Evolutionary conservation across 64 coral and sea anemone species (phyloP).

Genomic region (Exaiptasia diaphana): DNA sequence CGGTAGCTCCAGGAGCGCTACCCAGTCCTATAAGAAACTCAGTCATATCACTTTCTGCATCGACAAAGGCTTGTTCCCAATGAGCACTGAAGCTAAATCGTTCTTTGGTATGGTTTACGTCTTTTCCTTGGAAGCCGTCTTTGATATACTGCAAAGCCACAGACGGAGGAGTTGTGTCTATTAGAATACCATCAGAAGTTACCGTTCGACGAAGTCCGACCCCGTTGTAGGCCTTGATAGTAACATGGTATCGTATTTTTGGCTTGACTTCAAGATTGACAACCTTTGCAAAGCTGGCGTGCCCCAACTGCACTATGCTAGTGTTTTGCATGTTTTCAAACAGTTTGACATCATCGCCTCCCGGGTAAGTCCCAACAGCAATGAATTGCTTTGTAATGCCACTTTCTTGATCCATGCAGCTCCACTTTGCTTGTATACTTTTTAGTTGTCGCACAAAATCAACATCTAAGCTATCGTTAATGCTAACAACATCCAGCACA

Average conservation of each 20-base stretch:
- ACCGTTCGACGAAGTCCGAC: constrained; percentile 67
- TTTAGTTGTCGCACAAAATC: constrained; percentile 83
- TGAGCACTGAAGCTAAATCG: constrained; percentile 57
- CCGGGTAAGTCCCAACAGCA: constrained; percentile 89
- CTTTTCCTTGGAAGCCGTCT: constrained; percentile 70
- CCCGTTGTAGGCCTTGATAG: constrained; percentile 64
- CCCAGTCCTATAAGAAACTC: constrained; percentile 74
- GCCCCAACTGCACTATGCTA: constrained; percentile 16
- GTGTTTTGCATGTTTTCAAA: constrained; percentile 33
- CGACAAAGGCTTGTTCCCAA: constrained; percentile 91
- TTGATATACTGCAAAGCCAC: constrained; percentile 51
- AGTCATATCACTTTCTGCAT: constrained; percentile 62
- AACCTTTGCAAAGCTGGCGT: constrained; percentile 42
- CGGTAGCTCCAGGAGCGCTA: constrained; percentile 31
- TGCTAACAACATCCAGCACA: constrained; percentile 61
- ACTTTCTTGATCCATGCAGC: constrained; percentile 77
- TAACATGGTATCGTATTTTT: constrained; percentile 79
- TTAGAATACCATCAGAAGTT: constrained; percentile 75
- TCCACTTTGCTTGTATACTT: constrained; percentile 59
- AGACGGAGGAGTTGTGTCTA: neutral
- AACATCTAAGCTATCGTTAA: constrained; percentile 41
- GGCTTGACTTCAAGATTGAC: constrained; percentile 51
- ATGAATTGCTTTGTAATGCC: constrained; percentile 39
- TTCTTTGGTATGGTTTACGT: constrained; percentile 63
- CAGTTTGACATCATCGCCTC: constrained; percentile 65